Conservation (phyloP, 1,140 invertebrate species). For the Marisa cornuarietis region DNA sequence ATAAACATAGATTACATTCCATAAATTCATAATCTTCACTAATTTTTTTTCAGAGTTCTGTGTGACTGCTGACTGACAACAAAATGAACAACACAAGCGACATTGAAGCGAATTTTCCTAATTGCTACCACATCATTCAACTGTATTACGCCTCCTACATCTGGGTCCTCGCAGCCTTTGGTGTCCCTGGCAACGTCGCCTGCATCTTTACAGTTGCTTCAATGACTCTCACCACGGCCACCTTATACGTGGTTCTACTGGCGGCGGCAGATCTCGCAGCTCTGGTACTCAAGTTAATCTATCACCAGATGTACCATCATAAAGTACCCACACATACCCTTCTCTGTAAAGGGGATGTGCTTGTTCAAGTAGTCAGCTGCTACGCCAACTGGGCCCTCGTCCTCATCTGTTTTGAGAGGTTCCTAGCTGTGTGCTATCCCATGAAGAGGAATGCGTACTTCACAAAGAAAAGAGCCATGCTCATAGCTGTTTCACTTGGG, state of each 20-base stretch:
- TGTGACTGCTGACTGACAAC: too few species aligned
- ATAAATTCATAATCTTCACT: too few species aligned
- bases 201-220: slow-evolving; percentile 39
- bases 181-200: slow-evolving; percentile 44
- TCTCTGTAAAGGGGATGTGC: slow-evolving; percentile 24
- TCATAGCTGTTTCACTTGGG: slow-evolving; percentile 29
- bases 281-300: slow-evolving; percentile 42
- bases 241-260: slow-evolving; percentile 44
- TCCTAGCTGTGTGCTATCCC: slow-evolving; percentile 48
- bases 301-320: slow-evolving; percentile 30
- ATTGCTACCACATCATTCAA: too few species aligned
- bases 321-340: slow-evolving; percentile 31
- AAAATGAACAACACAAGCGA: too few species aligned
- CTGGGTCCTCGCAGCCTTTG: slow-evolving; percentile 38
- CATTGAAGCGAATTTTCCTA: too few species aligned
- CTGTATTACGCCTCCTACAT: slow-evolving; percentile 20
- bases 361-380: slow-evolving; percentile 25
- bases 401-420: slow-evolving; percentile 50
- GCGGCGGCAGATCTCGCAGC: slow-evolving; percentile 40
- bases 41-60: too few species aligned
- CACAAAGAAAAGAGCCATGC: slow-evolving; percentile 30
- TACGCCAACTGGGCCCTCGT: slow-evolving; percentile 56
- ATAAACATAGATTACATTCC: too few species aligned
- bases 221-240: slow-evolving; percentile 43
- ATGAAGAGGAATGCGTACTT: slow-evolving; percentile 43